Conservation (phyloP, 1,140 invertebrate species). For the Halyomorpha halys region DNA sequence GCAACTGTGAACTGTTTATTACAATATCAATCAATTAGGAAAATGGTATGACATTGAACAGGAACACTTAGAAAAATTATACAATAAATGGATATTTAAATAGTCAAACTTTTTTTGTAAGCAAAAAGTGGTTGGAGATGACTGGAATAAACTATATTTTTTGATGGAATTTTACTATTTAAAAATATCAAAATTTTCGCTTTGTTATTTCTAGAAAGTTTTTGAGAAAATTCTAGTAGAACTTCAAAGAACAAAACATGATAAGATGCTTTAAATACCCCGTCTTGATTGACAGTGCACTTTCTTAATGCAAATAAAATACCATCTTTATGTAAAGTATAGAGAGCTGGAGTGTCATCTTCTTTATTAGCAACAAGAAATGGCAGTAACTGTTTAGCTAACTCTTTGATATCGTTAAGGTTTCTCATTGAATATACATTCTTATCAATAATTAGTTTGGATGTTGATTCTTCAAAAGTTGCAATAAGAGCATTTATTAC, state of each 20-base stretch:
- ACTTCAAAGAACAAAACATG: constrained; percentile 4
- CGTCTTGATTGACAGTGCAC: background rate
- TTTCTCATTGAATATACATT: background rate
- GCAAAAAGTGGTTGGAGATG: background rate
- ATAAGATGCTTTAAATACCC: background rate
- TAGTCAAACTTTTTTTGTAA: background rate
- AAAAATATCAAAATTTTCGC: background rate
- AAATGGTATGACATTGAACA: too few species aligned
- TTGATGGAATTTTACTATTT: background rate
- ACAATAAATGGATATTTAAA: too few species aligned
- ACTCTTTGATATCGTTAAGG: background rate
- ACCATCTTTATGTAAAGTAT: background rate
- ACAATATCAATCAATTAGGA: too few species aligned
- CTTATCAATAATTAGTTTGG: too few species aligned
- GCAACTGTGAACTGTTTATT: too few species aligned
- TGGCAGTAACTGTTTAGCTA: background rate
- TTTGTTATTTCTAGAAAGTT: background rate
- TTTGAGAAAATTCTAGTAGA: background rate
- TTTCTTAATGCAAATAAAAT: constrained; percentile 4
- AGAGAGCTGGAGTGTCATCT: background rate
- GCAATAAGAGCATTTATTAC: background rate
- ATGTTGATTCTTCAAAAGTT: background rate
- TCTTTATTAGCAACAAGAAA: background rate
- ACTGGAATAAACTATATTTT: background rate
- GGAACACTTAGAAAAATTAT: too few species aligned